A percentile compares a stretch with the other conserved stretches of the same genome.
These are phyloP conservation scores for Selene dorsalis DNA, from an alignment of 2,797 vertebrate species.

Conservation along the genomic window DNA sequence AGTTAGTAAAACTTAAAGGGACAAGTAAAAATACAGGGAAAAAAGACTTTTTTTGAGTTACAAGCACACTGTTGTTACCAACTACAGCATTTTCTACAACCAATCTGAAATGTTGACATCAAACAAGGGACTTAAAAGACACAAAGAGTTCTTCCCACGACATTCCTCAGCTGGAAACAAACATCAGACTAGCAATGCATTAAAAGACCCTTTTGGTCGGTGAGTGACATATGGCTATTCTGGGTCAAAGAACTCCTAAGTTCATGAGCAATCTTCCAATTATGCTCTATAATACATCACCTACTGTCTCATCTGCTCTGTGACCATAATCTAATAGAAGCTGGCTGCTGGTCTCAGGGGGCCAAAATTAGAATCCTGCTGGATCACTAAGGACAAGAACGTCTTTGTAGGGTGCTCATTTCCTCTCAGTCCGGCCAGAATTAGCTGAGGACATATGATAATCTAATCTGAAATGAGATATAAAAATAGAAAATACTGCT, in stretches of 20 bases:
- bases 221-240: conserved; percentile 59
- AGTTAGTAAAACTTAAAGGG: conserved; percentile 10
- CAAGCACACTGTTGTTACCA: background rate
- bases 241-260: conserved; percentile 76
- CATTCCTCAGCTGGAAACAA: conserved; percentile 45
- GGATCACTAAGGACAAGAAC: conserved; percentile 77
- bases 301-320: conserved; percentile 81
- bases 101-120: conserved; percentile 16
- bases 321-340: conserved; percentile 82
- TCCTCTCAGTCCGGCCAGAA: conserved; percentile 74
- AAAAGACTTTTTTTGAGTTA: conserved; percentile 15
- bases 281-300: conserved; percentile 79
- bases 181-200: conserved; percentile 43
- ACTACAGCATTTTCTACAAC: conserved; percentile 12
- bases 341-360: conserved; percentile 75
- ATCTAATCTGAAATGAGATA: conserved; percentile 75
- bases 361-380: conserved; percentile 80
- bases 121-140: conserved; percentile 36
- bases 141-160: conserved; percentile 37
- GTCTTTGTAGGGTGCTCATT: conserved; percentile 83
- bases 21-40: background rate
- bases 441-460: conserved; percentile 75
- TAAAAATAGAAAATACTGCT: conserved; percentile 75
- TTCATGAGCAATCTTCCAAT: conserved; percentile 80
- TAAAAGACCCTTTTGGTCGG: conserved; percentile 48